phyloP scores from a whole-genome alignment of 2,888 invertebrate species.

The Catocala fraxini region DNA sequence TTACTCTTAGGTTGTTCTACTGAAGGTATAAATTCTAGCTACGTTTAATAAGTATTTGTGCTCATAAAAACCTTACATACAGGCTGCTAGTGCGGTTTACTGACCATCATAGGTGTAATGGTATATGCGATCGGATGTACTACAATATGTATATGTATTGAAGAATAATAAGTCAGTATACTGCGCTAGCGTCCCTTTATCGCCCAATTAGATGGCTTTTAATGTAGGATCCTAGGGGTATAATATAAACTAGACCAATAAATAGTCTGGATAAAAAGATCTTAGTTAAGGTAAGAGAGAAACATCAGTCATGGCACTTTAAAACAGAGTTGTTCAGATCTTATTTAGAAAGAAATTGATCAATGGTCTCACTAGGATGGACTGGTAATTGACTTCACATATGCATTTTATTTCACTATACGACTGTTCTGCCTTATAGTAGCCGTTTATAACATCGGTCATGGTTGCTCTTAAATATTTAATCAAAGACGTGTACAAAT shows the following conservation, averaged over 20 bases:
- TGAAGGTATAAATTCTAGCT: conserved; percentile 45
- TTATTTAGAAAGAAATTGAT: conserved; percentile 26
- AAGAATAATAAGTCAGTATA: no score
- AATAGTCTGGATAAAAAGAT: conserved; percentile 13
- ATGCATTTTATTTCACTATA: conserved; percentile 7
- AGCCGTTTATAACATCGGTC: no score
- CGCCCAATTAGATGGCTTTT: no score
- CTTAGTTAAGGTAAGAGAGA: conserved; percentile 35
- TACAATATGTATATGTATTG: no score
- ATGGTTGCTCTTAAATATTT: no score
- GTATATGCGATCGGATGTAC: no score
- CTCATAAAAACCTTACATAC: conserved; percentile 4
- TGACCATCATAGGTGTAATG: no score
- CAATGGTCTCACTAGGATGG: conserved; percentile 42
- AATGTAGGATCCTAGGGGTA: not conserved
- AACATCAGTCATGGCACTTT: conserved; percentile 47
- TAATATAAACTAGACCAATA: conserved; percentile 12
- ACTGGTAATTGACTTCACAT: conserved; percentile 57
- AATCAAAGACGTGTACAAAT: not conserved
- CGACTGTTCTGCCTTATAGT: not conserved
- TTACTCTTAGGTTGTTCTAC: conserved; percentile 47
- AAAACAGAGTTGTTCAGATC: conserved; percentile 40
- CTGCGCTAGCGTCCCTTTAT: no score
- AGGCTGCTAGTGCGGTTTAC: no score
- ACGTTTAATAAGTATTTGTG: conserved; percentile 38